Conservation (phyloP, 2,888 invertebrate species). For the Noctua comes region DNA sequence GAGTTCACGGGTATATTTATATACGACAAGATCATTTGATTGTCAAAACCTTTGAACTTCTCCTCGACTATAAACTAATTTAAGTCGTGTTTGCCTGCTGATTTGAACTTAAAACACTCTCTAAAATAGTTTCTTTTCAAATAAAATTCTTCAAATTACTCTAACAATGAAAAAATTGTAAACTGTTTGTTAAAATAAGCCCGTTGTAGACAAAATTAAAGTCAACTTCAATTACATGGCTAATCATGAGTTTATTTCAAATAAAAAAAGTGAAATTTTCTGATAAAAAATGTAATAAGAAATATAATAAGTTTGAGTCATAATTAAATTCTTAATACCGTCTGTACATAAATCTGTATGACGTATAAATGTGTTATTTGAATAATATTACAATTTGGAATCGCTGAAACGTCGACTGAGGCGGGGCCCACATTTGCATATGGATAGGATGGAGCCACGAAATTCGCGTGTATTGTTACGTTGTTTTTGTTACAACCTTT, state of each 20-base stretch:
- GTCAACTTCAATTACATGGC: slow-evolving; percentile 57
- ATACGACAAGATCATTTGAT: slow-evolving; percentile 53
- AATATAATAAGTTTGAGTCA: slow-evolving; percentile 65
- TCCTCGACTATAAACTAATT: slow-evolving; percentile 54
- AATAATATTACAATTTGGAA: slow-evolving; percentile 82
- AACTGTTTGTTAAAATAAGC: slow-evolving; percentile 51
- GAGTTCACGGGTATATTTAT: slow-evolving; percentile 44
- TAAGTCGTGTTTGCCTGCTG: slow-evolving; percentile 52
- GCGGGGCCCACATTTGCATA: slow-evolving; percentile 77
- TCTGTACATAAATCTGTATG: slow-evolving; percentile 75
- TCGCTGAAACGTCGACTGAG: slow-evolving; percentile 72
- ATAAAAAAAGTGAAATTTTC: slow-evolving; percentile 50
- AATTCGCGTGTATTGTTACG: slow-evolving; percentile 12
- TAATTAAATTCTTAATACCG: slow-evolving; percentile 76
- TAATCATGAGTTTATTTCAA: slow-evolving; percentile 53
- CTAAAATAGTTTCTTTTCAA: slow-evolving; percentile 43
- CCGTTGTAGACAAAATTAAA: slow-evolving; percentile 58
- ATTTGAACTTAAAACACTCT: slow-evolving; percentile 43
- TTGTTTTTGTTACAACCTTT: not conserved
- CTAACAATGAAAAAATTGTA: slow-evolving; percentile 54
- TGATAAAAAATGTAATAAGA: slow-evolving; percentile 64
- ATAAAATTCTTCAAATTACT: slow-evolving; percentile 54
- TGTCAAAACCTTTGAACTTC: slow-evolving; percentile 54
- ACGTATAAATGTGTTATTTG: slow-evolving; percentile 79
- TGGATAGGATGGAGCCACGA: slow-evolving; percentile 55